phyloP scores from a whole-genome alignment of 2,888 invertebrate species.

The Ypsolopha scabrella region DNA sequence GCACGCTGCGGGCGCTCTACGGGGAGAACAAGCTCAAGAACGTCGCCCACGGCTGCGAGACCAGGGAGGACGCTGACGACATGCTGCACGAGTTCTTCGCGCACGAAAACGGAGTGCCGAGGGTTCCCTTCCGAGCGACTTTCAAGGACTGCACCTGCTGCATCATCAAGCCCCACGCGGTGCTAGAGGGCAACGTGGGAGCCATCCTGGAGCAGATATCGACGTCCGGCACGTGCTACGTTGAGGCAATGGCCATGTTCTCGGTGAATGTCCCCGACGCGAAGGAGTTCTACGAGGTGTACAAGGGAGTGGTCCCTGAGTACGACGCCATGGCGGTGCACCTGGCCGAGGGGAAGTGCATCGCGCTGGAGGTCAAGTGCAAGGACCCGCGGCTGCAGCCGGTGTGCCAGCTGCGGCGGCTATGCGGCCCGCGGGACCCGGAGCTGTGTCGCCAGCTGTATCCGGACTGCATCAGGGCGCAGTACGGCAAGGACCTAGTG shows the following conservation, averaged over 20 bases:
- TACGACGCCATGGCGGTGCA: constrained; percentile 85
- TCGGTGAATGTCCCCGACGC: constrained; percentile 82
- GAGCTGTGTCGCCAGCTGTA: constrained; percentile 74
- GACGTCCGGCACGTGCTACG: constrained; percentile 74
- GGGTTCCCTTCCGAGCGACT: constrained; percentile 61
- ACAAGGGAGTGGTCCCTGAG: constrained; percentile 86
- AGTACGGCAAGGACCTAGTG: constrained; percentile 82
- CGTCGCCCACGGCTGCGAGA: constrained; percentile 79
- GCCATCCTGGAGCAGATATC: constrained; percentile 80
- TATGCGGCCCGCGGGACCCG: constrained; percentile 89
- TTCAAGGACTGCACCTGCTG: constrained; percentile 79
- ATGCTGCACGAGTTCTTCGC: constrained; percentile 49
- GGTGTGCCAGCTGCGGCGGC: constrained; percentile 79
- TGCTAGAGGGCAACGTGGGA: constrained; percentile 80
- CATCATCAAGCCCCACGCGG: constrained; percentile 90
- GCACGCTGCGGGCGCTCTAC: constrained; percentile 72
- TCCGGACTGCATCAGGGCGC: constrained; percentile 84
- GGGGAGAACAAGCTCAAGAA: constrained; percentile 76
- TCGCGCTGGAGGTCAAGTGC: constrained; percentile 84
- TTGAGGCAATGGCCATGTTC: constrained; percentile 86
- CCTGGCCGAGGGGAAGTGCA: constrained; percentile 85
- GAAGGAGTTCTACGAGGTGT: constrained; percentile 92
- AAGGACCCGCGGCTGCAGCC: constrained; percentile 60
- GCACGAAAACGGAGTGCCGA: constrained; percentile 32
- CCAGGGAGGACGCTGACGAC: constrained; percentile 63